Percentiles rank a stretch among this genome's conserved stretches.
These are phyloP conservation scores for Paralvinella palmiformis DNA, from an alignment of 1,140 invertebrate genomes.

Conservation along the genomic window DNA sequence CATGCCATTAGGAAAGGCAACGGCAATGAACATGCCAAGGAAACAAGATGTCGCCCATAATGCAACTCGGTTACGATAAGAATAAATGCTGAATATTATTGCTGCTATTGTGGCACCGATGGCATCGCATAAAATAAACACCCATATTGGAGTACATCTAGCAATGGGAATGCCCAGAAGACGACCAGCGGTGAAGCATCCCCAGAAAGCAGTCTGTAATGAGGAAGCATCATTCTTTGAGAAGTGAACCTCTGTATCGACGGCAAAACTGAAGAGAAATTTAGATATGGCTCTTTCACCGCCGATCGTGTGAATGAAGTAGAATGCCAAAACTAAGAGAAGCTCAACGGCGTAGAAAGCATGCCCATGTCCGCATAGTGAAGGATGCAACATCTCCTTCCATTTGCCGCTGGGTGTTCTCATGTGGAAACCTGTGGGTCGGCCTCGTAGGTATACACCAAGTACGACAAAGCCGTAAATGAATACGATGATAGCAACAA, in stretches of 20 bases:
- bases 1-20: constrained; percentile 2
- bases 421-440: not conserved
- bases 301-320: constrained; percentile 26
- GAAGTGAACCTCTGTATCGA: constrained; percentile 24
- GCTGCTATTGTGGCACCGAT: too few species aligned
- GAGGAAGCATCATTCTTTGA: constrained; percentile 23
- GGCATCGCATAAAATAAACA: too few species aligned
- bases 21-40: not conserved
- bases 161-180: constrained; percentile 9
- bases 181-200: constrained; percentile 28
- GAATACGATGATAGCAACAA: not conserved
- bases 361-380: constrained; percentile 25
- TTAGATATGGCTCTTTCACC: constrained; percentile 29
- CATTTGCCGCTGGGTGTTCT: not conserved
- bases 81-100: too few species aligned
- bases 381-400: constrained; percentile 24
- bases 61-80: too few species aligned
- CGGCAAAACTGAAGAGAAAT: constrained; percentile 29
- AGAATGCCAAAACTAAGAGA: constrained; percentile 26
- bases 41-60: not conserved
- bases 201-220: constrained; percentile 32
- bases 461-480: not conserved
- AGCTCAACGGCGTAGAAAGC: constrained; percentile 24
- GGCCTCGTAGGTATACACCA: not conserved
- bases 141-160: too few species aligned